phyloP scores from a whole-genome alignment of 1,140 invertebrate genomes.

The Pogonognathellus flavescens region DNA sequence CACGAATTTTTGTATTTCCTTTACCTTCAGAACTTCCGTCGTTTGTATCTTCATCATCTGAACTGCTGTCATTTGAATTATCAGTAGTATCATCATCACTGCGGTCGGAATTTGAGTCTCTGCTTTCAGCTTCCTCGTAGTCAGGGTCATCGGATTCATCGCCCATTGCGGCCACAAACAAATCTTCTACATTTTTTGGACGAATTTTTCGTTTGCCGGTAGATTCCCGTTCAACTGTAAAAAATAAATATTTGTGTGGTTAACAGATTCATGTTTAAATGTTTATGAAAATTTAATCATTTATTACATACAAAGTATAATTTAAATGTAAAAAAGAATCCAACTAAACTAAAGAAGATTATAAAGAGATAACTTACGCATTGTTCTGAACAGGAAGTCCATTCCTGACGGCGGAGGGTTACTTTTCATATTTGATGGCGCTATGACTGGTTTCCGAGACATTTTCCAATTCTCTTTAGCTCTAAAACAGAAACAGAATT shows the following conservation, averaged over 20 bases:
- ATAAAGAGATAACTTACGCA: conserved; percentile 52
- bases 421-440: conserved; percentile 7
- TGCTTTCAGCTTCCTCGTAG: conserved; percentile 55
- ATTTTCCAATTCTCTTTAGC: background rate
- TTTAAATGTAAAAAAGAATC: too few species aligned
- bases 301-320: too few species aligned
- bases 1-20: background rate
- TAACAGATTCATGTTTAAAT: background rate
- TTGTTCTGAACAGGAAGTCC: conserved; percentile 48
- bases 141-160: conserved; percentile 66
- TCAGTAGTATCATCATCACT: conserved; percentile 23
- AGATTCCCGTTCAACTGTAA: conserved; percentile 63
- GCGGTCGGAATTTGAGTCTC: background rate
- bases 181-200: conserved; percentile 64
- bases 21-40: conserved; percentile 10
- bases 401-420: conserved; percentile 30
- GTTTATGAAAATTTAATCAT: background rate
- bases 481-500: too few species aligned
- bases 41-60: conserved; percentile 54
- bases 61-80: conserved; percentile 33
- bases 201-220: conserved; percentile 63
- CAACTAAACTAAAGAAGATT: background rate
- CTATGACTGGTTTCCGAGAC: background rate
- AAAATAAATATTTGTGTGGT: background rate
- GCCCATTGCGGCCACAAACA: conserved; percentile 45